phyloP scores from a whole-genome alignment of 2,797 vertebrate species.

The Chlorospingus semifuscus region DNA sequence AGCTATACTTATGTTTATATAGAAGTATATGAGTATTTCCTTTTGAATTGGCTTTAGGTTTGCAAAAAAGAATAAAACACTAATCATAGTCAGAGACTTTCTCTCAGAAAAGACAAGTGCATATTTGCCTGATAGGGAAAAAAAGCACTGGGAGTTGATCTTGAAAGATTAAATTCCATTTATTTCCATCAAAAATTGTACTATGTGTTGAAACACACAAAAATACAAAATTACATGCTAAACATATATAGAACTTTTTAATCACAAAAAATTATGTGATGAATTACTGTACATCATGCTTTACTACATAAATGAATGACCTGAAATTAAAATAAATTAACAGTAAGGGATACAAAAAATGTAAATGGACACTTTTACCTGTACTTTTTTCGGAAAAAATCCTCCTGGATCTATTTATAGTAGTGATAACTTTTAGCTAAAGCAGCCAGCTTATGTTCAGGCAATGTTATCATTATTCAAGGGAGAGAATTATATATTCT shows the following conservation, averaged over 20 bases:
- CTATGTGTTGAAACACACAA: not conserved
- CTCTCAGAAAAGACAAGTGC: not conserved
- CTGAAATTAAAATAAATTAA: not conserved
- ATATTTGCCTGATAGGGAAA: not conserved
- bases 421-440: slow-evolving; percentile 8
- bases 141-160: not conserved
- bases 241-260: not conserved
- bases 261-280: not conserved
- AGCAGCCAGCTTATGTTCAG: not conserved
- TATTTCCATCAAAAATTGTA: not conserved
- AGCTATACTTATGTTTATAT: not conserved
- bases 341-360: not conserved
- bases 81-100: not conserved
- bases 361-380: not conserved
- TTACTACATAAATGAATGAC: not conserved
- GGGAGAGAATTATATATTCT: not conserved
- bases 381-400: not conserved
- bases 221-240: not conserved
- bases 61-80: not conserved
- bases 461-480: slow-evolving; percentile 11
- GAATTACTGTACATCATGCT: not conserved
- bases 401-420: not conserved
- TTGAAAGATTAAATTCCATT: not conserved
- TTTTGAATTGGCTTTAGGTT: not conserved
- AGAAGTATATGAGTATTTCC: not conserved